These are phyloP conservation scores for Ptiloglossa arizonensis DNA, from an alignment of 1,140 invertebrate genomes.

Conservation along the genomic window DNA sequence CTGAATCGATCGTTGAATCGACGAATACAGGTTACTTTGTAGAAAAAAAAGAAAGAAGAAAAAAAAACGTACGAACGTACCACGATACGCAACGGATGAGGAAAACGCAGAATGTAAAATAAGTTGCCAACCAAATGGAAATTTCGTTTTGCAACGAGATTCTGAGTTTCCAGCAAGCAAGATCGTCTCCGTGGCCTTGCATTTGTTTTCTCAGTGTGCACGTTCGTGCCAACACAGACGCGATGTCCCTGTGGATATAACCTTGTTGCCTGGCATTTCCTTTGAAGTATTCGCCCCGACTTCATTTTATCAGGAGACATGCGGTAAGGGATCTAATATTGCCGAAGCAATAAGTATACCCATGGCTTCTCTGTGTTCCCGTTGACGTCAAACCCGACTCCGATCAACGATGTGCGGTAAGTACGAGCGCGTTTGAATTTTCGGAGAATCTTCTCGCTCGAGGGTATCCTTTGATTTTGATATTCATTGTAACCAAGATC, in stretches of 20 bases:
- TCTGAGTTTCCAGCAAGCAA: not conserved
- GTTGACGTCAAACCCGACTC: not conserved
- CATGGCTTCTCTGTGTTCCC: constrained; percentile 21
- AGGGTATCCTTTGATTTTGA: constrained; percentile 9
- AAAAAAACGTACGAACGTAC: not conserved
- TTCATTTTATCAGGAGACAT: constrained; percentile 72
- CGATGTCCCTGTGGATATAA: constrained; percentile 61
- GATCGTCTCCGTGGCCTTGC: not conserved
- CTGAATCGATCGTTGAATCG: no score
- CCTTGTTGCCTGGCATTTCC: constrained; percentile 59
- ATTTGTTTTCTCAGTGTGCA: constrained; percentile 39
- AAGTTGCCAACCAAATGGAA: not conserved
- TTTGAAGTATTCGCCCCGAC: constrained; percentile 70
- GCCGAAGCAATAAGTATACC: constrained; percentile 61
- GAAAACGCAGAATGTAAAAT: not conserved
- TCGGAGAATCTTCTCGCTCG: constrained; percentile 12
- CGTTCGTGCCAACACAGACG: constrained; percentile 24
- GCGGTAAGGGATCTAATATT: constrained; percentile 71
- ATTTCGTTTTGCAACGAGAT: not conserved
- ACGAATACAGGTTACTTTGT: no score
- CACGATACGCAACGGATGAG: not conserved
- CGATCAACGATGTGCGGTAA: constrained; percentile 42
- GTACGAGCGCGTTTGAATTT: constrained; percentile 40
- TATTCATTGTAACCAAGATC: not conserved
- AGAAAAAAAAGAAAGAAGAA: no score